Percentiles rank a stretch among this genome's conserved stretches.
Evolutionary conservation across 2,113 vertebrate genomes (phyloP).

Genomic region (Rousettus leschenaultii): DNA sequence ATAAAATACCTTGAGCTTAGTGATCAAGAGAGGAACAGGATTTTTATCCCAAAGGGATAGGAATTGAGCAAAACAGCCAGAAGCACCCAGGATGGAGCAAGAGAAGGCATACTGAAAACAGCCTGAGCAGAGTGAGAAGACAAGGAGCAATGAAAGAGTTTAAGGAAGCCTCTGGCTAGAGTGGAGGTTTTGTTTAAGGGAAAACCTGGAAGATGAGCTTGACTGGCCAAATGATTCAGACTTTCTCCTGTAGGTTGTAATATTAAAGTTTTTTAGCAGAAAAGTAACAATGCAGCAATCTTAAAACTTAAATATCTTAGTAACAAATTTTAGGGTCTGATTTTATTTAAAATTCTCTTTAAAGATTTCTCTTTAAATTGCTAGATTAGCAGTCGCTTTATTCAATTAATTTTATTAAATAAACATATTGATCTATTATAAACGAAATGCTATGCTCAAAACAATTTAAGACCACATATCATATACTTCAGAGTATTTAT

Average conservation of each 20-base stretch:
- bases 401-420: neutral
- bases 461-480: neutral
- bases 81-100: too few species aligned
- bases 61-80: neutral
- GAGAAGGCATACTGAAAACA: accelerated
- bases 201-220: neutral
- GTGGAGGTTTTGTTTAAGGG: neutral
- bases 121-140: accelerated
- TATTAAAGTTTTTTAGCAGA: neutral
- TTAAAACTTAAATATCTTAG: neutral
- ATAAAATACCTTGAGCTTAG: neutral
- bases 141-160: neutral
- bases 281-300: neutral
- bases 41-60: neutral
- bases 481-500: neutral
- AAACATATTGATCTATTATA: neutral
- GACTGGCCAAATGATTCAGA: neutral
- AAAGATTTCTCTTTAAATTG: neutral
- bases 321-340: neutral
- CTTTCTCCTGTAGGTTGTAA: neutral
- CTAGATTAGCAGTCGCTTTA: neutral
- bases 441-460: slow-evolving; percentile 17
- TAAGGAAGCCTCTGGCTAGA: neutral
- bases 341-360: slow-evolving; percentile 25
- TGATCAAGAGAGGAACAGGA: neutral